Conservation (phyloP, 2,113 vertebrate genomes). For the Pomatorhinus ruficollis region DNA sequence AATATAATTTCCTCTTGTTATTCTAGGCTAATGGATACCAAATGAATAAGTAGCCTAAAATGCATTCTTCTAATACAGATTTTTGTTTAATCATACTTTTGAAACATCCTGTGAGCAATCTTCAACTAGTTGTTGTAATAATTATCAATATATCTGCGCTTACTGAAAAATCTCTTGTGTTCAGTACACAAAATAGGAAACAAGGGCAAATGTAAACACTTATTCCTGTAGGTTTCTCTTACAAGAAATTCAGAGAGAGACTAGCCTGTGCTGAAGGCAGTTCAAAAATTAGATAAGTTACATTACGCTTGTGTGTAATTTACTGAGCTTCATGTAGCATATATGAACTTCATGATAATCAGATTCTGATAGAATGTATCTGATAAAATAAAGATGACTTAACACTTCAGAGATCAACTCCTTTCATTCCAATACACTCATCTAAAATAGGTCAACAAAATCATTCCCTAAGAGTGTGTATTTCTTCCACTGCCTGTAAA, state of each 20-base stretch:
- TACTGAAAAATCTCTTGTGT: not conserved
- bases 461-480: not conserved
- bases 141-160: not conserved
- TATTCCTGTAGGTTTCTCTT: not conserved
- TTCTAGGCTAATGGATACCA: not conserved
- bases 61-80: not conserved
- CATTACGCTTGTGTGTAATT: not conserved
- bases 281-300: not conserved
- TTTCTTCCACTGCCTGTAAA: not conserved
- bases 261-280: not conserved
- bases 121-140: not conserved
- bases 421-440: not conserved
- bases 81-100: not conserved
- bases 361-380: not conserved
- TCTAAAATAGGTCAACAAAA: not conserved
- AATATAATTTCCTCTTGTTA: not conserved
- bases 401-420: not conserved
- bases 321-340: not conserved
- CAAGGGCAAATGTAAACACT: not conserved
- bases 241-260: not conserved
- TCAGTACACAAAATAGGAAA: not conserved
- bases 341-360: not conserved
- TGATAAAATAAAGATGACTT: not conserved
- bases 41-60: not conserved
- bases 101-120: not conserved